Conservation (phyloP, 2,888 invertebrate species). For the Sinodicranocentrus sp. region DNA sequence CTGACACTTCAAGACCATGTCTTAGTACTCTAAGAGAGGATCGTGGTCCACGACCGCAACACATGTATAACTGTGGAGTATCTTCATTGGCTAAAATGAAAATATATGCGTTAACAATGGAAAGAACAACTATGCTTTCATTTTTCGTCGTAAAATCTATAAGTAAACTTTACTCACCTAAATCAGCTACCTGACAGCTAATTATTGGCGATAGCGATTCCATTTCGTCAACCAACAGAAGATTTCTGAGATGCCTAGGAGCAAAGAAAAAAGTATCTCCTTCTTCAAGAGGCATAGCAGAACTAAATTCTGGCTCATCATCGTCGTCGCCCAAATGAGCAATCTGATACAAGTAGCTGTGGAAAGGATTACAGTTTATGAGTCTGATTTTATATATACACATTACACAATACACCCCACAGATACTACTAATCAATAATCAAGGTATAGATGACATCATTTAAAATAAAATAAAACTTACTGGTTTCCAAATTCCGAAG, state of each 20-base stretch:
- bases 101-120: neutral
- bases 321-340: conserved; percentile 99
- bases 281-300: conserved; percentile 98
- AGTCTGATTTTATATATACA: no score
- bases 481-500: conserved; percentile 99
- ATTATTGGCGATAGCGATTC: conserved; percentile 97
- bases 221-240: conserved; percentile 97
- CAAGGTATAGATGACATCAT: no score
- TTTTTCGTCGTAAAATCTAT: no score
- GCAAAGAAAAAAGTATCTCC: conserved; percentile 99
- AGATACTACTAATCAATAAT: no score
- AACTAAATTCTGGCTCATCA: conserved; percentile 99
- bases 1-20: conserved; percentile 98
- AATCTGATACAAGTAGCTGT: conserved; percentile 98
- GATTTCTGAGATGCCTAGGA: conserved; percentile 93
- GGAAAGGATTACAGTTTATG: no score
- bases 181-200: conserved; percentile 90
- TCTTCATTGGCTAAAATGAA: conserved; percentile 91
- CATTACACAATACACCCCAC: no score
- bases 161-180: conserved; percentile 79
- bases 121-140: neutral
- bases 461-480: conserved; percentile 87
- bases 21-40: conserved; percentile 95
- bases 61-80: conserved; percentile 97
- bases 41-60: conserved; percentile 97